These are phyloP conservation scores for Neotoxoptera formosana DNA, from an alignment of 1,140 invertebrate species.

Conservation along the genomic window DNA sequence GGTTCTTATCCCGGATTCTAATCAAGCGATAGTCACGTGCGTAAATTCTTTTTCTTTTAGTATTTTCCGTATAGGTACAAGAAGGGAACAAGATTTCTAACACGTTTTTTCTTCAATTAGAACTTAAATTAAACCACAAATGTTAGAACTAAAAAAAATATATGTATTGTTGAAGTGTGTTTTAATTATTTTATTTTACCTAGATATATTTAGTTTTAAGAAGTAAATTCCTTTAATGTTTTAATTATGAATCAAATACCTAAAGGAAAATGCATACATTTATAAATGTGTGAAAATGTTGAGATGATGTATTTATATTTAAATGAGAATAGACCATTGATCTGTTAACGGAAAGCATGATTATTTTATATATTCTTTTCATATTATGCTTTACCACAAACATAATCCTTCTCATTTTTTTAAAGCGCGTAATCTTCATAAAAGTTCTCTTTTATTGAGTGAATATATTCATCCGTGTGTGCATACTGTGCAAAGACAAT, in stretches of 20 bases:
- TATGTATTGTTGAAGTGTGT: not conserved
- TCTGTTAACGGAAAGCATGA: not conserved
- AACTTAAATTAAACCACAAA: not conserved
- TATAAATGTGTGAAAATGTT: not conserved
- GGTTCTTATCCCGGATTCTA: not conserved
- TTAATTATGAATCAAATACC: not conserved
- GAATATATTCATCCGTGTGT: not conserved
- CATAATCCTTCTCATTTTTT: constrained; percentile 17
- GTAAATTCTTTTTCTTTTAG: not conserved
- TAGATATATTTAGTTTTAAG: not conserved
- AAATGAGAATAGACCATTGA: not conserved
- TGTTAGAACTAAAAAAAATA: not conserved
- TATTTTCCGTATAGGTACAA: not conserved
- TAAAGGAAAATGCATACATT: not conserved
- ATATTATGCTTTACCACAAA: not conserved
- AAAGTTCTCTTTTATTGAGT: constrained; percentile 18
- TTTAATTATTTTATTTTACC: not conserved
- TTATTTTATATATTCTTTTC: constrained; percentile 12
- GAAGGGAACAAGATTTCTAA: not conserved
- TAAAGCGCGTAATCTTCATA: not conserved
- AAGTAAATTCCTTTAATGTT: not conserved
- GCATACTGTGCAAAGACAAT: not conserved
- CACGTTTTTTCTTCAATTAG: not conserved
- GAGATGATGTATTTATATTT: not conserved
- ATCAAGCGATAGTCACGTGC: not conserved